Percentiles rank a stretch among this genome's conserved stretches.
Conservation (phyloP, 1,140 invertebrate genomes). For the Sipha flava region DNA sequence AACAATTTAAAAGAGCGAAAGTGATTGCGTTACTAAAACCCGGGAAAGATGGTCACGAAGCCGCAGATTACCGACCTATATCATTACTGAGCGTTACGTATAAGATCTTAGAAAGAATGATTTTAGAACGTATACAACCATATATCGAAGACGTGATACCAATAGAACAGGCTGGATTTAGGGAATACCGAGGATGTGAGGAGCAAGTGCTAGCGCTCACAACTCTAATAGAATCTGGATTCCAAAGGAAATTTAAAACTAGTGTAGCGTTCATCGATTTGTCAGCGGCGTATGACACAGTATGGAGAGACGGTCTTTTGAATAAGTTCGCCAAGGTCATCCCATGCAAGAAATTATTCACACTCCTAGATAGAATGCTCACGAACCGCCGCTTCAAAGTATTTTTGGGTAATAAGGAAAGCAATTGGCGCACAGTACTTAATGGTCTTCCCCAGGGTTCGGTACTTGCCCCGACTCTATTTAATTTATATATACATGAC, state of each 20-base stretch:
- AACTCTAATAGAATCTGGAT: conserved; percentile 32
- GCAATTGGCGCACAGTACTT: too few species aligned
- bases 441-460: too few species aligned
- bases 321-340: conserved; percentile 19
- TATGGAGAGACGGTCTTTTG: conserved; percentile 11
- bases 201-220: conserved; percentile 26
- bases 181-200: neutral
- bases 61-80: too few species aligned
- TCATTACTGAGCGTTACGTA: conserved; percentile 28
- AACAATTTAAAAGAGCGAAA: too few species aligned
- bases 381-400: too few species aligned
- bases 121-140: conserved; percentile 13
- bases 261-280: conserved; percentile 29
- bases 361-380: conserved; percentile 15
- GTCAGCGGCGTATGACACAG: too few species aligned
- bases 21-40: too few species aligned
- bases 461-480: too few species aligned
- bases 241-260: too few species aligned
- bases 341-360: too few species aligned
- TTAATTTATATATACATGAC: too few species aligned
- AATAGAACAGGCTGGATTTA: conserved; percentile 25
- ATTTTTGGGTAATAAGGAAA: conserved; percentile 25
- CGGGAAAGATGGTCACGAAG: too few species aligned
- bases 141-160: neutral
- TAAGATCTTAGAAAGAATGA: conserved; percentile 32